A percentile compares a stretch with the other conserved stretches of the same genome.
Evolutionary conservation across 2,113 vertebrate species (phyloP).

Genomic region (Hyla sarda): DNA sequence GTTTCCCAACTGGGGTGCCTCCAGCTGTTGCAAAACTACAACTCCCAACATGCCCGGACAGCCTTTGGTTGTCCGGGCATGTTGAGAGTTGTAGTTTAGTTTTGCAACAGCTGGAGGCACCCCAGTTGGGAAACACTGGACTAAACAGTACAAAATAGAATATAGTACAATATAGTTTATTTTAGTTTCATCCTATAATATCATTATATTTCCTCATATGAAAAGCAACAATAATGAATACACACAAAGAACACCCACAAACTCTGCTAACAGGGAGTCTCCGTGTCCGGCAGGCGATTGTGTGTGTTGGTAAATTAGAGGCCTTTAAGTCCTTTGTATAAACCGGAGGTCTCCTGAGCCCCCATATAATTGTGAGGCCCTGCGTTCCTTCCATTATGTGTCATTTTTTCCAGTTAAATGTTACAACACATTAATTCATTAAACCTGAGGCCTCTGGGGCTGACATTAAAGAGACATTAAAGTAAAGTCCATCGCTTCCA

Average conservation of each 20-base stretch:
- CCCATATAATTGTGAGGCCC: neutral
- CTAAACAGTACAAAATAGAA: too few relatives aligned
- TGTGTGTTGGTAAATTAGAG: constrained; percentile 18
- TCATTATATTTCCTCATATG: neutral
- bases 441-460: neutral
- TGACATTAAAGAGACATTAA: constrained; percentile 12
- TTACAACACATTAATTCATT: constrained; percentile 12
- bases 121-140: too few relatives aligned
- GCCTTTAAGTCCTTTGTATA: neutral
- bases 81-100: too few relatives aligned
- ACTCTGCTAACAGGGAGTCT: neutral
- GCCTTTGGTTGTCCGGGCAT: too few relatives aligned
- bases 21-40: too few relatives aligned
- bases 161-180: too few relatives aligned
- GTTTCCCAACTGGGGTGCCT: too few relatives aligned
- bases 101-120: too few relatives aligned
- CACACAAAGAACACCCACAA: neutral
- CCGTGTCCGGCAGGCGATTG: neutral
- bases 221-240: neutral
- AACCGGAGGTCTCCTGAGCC: neutral
- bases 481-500: neutral
- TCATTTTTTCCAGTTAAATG: constrained; percentile 4
- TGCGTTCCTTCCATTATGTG: neutral
- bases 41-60: too few relatives aligned
- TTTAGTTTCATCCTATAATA: neutral